Evolutionary conservation across 2,113 vertebrate species (phyloP).

Genomic region (Strix aluco): DNA sequence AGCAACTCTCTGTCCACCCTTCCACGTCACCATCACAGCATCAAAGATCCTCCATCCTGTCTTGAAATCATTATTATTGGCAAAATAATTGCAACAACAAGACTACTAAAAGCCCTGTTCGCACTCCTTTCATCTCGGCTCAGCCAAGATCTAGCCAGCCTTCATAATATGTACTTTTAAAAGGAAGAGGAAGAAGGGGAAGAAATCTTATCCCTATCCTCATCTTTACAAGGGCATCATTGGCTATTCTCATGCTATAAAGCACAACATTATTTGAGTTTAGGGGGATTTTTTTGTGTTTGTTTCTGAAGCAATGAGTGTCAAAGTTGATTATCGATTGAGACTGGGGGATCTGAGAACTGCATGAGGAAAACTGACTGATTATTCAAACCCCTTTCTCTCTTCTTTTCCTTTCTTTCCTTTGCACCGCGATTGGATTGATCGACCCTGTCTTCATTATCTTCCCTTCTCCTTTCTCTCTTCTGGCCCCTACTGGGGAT

Average conservation of each 20-base stretch:
- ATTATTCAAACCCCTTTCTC: conserved; percentile 27
- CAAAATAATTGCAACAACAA: conserved; percentile 67
- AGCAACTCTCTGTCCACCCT: not conserved
- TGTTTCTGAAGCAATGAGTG: conserved; percentile 52
- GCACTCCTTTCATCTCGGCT: conserved; percentile 48
- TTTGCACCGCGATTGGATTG: conserved; percentile 38
- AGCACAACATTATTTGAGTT: conserved; percentile 20
- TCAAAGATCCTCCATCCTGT: not conserved
- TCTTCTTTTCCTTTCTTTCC: conserved; percentile 33
- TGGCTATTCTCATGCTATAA: not conserved
- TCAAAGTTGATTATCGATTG: conserved; percentile 65
- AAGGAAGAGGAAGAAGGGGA: not conserved
- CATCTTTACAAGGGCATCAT: not conserved
- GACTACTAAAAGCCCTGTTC: conserved; percentile 57
- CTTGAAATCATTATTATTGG: conserved; percentile 66
- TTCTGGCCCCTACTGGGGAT: conserved; percentile 63
- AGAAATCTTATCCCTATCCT: not conserved
- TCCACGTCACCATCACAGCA: not conserved
- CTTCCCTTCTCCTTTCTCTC: conserved; percentile 55
- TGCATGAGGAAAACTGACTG: not conserved
- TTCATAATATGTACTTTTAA: not conserved
- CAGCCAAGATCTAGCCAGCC: conserved; percentile 8
- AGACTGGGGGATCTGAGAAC: conserved; percentile 51
- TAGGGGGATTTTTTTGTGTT: not conserved
- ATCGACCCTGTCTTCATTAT: conserved; percentile 63